phyloP scores from a whole-genome alignment of 2,888 invertebrate species.

The Nomada ruficornis region DNA sequence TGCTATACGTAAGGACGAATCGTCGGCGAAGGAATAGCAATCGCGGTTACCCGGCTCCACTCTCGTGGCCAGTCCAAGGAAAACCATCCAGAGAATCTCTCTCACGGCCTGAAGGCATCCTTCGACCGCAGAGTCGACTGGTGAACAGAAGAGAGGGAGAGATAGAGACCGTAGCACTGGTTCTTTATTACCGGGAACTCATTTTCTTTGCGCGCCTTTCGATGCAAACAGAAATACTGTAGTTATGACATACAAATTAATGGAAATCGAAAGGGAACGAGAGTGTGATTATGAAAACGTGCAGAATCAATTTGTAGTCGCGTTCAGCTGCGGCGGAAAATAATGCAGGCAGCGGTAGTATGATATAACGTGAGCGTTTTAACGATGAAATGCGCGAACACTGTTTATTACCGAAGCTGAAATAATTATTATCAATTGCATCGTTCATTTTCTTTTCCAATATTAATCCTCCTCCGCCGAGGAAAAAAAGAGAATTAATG shows the following conservation, averaged over 20 bases:
- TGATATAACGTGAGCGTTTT: background rate
- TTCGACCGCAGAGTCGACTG: conserved; percentile 55
- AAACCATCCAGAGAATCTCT: conserved; percentile 67
- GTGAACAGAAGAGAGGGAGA: conserved; percentile 29
- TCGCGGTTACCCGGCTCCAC: conserved; percentile 44
- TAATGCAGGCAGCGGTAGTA: too few species aligned
- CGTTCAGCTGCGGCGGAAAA: too few species aligned
- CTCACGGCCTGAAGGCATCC: conserved; percentile 67
- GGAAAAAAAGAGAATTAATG: background rate
- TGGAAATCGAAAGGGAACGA: background rate
- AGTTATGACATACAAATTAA: background rate
- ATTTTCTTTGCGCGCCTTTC: conserved; percentile 8
- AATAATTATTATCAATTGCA: too few species aligned
- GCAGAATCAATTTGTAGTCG: too few species aligned
- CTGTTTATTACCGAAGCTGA: too few species aligned
- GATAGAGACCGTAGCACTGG: conserved; percentile 2
- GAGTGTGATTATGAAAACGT: too few species aligned
- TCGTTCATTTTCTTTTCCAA: too few species aligned
- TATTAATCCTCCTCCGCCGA: background rate
- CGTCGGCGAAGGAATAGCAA: conserved; percentile 38
- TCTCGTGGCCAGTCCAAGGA: conserved; percentile 47
- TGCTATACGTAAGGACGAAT: conserved; percentile 26
- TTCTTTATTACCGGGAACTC: conserved; percentile 8
- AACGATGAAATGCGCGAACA: background rate
- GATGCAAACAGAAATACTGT: background rate